Percentiles rank a stretch among this genome's conserved stretches.
These are phyloP conservation scores for Cheilinus undulatus DNA, from an alignment of 2,113 vertebrate genomes.

Conservation along the genomic window DNA sequence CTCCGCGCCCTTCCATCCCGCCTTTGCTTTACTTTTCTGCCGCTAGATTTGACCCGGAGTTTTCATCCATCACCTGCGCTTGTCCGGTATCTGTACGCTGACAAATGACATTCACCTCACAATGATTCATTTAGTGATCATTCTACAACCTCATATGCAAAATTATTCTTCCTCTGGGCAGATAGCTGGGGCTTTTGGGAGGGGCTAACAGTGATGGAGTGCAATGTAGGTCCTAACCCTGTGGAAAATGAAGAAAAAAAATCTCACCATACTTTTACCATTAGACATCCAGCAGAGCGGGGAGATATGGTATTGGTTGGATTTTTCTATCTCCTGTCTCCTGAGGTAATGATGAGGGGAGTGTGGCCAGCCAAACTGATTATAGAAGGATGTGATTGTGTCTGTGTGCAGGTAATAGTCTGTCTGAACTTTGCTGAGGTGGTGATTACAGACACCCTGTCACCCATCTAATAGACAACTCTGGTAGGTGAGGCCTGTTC, in stretches of 20 bases:
- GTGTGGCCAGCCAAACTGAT: slow-evolving; percentile 62
- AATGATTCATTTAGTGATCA: slow-evolving; percentile 62
- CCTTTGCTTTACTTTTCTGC: slow-evolving; percentile 38
- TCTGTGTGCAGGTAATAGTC: slow-evolving; percentile 10
- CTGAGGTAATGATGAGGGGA: slow-evolving; percentile 71
- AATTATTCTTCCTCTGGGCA: slow-evolving; percentile 63
- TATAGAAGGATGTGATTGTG: slow-evolving; percentile 33
- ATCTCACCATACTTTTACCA: slow-evolving; percentile 31
- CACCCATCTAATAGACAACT: slow-evolving; percentile 61
- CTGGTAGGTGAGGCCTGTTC: slow-evolving; percentile 41
- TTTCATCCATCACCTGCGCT: slow-evolving; percentile 62
- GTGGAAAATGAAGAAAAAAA: slow-evolving; percentile 31
- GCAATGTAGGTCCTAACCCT: slow-evolving; percentile 48
- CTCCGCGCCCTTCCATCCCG: slow-evolving; percentile 23
- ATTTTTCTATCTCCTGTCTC: slow-evolving; percentile 66
- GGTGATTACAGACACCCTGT: slow-evolving; percentile 69
- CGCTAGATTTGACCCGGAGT: slow-evolving; percentile 44
- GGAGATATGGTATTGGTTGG: slow-evolving; percentile 52
- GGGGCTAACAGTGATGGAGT: slow-evolving; percentile 64
- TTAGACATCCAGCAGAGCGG: slow-evolving; percentile 47
- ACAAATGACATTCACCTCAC: slow-evolving; percentile 62
- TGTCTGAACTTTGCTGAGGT: slow-evolving; percentile 49
- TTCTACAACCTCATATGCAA: slow-evolving; percentile 63
- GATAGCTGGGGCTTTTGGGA: slow-evolving; percentile 42
- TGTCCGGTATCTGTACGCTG: slow-evolving; percentile 42